phyloP scores from a whole-genome alignment of 2,888 invertebrate species.

The Dynastes hyllus region DNA sequence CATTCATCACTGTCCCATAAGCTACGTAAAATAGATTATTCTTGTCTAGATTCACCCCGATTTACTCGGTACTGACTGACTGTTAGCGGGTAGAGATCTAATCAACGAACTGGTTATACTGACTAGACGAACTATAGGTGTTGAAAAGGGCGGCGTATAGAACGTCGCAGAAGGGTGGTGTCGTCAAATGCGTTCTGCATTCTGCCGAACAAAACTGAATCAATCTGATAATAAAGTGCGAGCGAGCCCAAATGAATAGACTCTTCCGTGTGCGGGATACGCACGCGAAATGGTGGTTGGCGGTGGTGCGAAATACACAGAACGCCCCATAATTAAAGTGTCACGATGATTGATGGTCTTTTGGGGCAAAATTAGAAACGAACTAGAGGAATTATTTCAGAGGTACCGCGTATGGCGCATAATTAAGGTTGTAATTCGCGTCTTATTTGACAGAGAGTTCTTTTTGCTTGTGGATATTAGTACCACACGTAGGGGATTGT shows the following conservation, averaged over 20 bases:
- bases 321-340: slow-evolving; percentile 48
- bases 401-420: slow-evolving; percentile 14
- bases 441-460: background rate
- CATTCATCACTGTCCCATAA: slow-evolving; percentile 36
- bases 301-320: slow-evolving; percentile 17
- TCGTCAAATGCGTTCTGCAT: slow-evolving; percentile 24
- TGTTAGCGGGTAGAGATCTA: slow-evolving; percentile 29
- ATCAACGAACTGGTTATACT: slow-evolving; percentile 7
- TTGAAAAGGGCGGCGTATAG: background rate
- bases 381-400: slow-evolving; percentile 15
- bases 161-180: slow-evolving; percentile 9
- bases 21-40: slow-evolving; percentile 31
- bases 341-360: slow-evolving; percentile 47
- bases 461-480: slow-evolving; percentile 1
- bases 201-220: slow-evolving; percentile 57
- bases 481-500: background rate
- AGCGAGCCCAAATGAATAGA: slow-evolving; percentile 55
- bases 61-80: slow-evolving; percentile 15
- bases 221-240: slow-evolving; percentile 59
- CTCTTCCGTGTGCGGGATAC: slow-evolving; percentile 52
- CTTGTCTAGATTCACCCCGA: slow-evolving; percentile 12
- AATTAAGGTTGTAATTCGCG: slow-evolving; percentile 25
- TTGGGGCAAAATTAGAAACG: slow-evolving; percentile 33
- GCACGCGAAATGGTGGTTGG: slow-evolving; percentile 29
- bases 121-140: background rate